Conservation (phyloP, 2,113 vertebrate genomes). For the Epinephelus fuscoguttatus region DNA sequence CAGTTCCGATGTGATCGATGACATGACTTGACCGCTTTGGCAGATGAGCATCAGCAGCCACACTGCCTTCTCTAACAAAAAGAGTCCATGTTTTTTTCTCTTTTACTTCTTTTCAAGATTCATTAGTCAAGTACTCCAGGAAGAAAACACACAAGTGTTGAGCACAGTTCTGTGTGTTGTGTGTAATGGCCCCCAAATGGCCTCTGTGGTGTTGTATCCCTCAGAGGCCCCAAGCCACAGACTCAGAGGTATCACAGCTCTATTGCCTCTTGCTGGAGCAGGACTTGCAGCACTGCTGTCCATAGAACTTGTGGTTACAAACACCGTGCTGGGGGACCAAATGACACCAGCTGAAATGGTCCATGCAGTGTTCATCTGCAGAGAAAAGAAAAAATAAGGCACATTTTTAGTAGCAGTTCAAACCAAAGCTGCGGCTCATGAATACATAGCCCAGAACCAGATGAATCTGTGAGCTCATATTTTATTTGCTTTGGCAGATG, state of each 20-base stretch:
- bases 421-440: too few species aligned
- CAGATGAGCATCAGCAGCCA: conserved; percentile 44
- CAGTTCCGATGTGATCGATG: conserved; percentile 45
- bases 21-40: conserved; percentile 42
- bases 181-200: conserved; percentile 6
- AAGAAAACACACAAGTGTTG: conserved; percentile 53
- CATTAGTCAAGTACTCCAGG: conserved; percentile 80
- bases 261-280: conserved; percentile 90
- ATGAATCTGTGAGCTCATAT: too few species aligned
- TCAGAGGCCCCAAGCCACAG: not conserved
- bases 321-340: conserved; percentile 95
- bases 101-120: conserved; percentile 46
- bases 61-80: conserved; percentile 32
- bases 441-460: too few species aligned
- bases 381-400: not conserved
- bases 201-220: conserved; percentile 13
- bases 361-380: conserved; percentile 90
- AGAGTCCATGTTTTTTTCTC: conserved; percentile 32
- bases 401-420: not conserved
- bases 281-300: conserved; percentile 95
- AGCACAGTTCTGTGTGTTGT: conserved; percentile 53
- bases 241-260: not conserved
- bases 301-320: conserved; percentile 97
- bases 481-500: too few species aligned
- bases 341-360: conserved; percentile 95